These are phyloP conservation scores for Pandemis heparana DNA, from an alignment of 2,888 invertebrate species.

Conservation along the genomic window DNA sequence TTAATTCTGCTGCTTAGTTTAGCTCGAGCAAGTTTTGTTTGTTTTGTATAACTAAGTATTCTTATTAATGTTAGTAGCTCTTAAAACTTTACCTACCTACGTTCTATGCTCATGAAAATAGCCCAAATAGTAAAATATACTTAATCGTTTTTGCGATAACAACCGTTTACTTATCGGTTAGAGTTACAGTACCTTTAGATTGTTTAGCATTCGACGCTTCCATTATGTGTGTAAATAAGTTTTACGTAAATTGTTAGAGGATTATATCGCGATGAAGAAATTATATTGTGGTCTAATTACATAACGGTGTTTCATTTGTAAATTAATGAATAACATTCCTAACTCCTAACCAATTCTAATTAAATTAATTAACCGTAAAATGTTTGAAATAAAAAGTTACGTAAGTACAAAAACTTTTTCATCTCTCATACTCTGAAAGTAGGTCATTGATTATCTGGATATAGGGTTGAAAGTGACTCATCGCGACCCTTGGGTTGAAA, in stretches of 20 bases:
- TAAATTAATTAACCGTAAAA: too few species aligned
- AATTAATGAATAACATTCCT: neutral
- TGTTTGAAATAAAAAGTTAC: too few species aligned
- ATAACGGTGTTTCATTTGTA: conserved; percentile 58
- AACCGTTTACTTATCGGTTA: conserved; percentile 48
- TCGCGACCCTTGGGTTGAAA: too few species aligned
- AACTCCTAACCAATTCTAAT: too few species aligned
- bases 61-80: too few species aligned
- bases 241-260: conserved; percentile 77
- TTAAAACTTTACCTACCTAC: neutral
- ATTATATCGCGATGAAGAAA: conserved; percentile 75
- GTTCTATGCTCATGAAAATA: conserved; percentile 10
- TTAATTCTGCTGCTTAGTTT: neutral
- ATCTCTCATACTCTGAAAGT: too few species aligned
- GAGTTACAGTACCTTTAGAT: conserved; percentile 69
- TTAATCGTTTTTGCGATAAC: conserved; percentile 3
- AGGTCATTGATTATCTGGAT: too few species aligned
- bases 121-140: conserved; percentile 6
- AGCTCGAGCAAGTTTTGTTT: neutral
- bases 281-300: conserved; percentile 79
- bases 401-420: too few species aligned
- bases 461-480: too few species aligned
- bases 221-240: conserved; percentile 80
- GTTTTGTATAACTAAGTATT: conserved; percentile 6
- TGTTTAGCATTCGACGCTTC: conserved; percentile 77